Evolutionary conservation across 2,113 vertebrate species (phyloP).

Genomic region (Uropsilus gracilis): DNA sequence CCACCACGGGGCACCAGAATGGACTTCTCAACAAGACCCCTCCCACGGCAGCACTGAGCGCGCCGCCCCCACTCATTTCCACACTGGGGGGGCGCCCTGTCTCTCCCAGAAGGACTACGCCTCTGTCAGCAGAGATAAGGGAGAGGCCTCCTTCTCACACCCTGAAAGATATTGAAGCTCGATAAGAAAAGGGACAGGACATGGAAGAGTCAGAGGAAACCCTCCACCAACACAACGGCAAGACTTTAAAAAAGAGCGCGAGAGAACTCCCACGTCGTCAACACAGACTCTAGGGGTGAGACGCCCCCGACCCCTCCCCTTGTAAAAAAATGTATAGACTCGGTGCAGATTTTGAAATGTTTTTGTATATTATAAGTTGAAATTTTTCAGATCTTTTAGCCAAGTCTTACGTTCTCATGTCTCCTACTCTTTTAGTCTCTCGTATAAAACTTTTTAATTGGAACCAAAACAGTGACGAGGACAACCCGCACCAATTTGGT

Average conservation of each 20-base stretch:
- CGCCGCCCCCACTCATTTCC: slow-evolving; percentile 96
- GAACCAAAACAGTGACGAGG: slow-evolving; percentile 84
- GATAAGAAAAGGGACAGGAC: slow-evolving; percentile 84
- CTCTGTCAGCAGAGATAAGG: slow-evolving; percentile 93
- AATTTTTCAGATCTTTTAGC: slow-evolving; percentile 90
- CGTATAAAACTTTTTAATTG: slow-evolving; percentile 84
- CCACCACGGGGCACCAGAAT: slow-evolving; percentile 92
- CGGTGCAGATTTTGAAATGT: slow-evolving; percentile 87
- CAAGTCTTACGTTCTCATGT: slow-evolving; percentile 85
- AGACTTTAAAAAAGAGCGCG: slow-evolving; percentile 20
- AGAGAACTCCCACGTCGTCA: background rate
- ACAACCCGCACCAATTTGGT: slow-evolving; percentile 55
- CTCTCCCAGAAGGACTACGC: slow-evolving; percentile 97
- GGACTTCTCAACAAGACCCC: slow-evolving; percentile 96
- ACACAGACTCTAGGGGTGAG: slow-evolving; percentile 65
- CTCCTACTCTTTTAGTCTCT: slow-evolving; percentile 84
- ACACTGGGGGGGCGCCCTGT: slow-evolving; percentile 92
- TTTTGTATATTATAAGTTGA: slow-evolving; percentile 90
- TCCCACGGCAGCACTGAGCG: slow-evolving; percentile 95
- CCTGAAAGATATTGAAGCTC: slow-evolving; percentile 98
- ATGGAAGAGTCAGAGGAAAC: background rate
- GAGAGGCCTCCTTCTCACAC: slow-evolving; percentile 94
- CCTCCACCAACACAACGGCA: slow-evolving; percentile 46
- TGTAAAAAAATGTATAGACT: slow-evolving; percentile 88
- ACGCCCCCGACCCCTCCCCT: slow-evolving; percentile 48